Evolutionary conservation across 2,888 invertebrate genomes (phyloP), one percentile per base, ranked within the genome.

Genomic region (Actias luna): DNA sequence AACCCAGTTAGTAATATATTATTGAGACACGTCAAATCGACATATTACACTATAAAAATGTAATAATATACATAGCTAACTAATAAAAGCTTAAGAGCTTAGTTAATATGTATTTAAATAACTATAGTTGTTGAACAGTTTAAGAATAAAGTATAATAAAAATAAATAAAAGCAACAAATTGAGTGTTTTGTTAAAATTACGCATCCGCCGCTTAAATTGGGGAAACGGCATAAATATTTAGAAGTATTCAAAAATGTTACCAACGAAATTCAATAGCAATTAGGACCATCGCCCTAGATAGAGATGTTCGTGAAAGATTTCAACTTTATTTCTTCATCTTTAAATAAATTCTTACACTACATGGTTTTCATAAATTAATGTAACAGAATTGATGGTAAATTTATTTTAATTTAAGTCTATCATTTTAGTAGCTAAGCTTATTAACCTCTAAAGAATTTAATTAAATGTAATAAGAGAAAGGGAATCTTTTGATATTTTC

Each of bases 171-270:
- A 50, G 46, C 12, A 50, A 50, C 22, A 50, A 25, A 50, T 50
- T 12, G 22, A 22, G 12, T 50, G 12, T 25, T 22, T 46, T 2
- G 22, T 22, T 22, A 46, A 61, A 27, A 35, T 36, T 29, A 29
- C 36, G 27, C 10, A 1, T 22, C 33, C 52, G 35, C 14, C 22
- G 18, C 14, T 61, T 61, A 29, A 31, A 46, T 25, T 25, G 33
- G 10, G 33, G 12, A 10, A 29, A 60, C 14, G n/a, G 42, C 58
- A 63, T 63, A 60, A 63, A 63, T 63, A 63, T 63, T 63, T 46
- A 63, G n/a, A 60, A 58, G 46, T 58, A 63, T 63, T 63, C 59
- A 63, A 63, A 63, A 50, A 50, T 63, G 60, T 58, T 63, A 60
- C 63, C 55, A 50, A 46, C 60, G 60, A 60, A 63, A 33, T 60